Base-by-base conservation (phyloP, 2,113 vertebrate species). In the Sinocyclocheilus rhinocerous region DNA sequence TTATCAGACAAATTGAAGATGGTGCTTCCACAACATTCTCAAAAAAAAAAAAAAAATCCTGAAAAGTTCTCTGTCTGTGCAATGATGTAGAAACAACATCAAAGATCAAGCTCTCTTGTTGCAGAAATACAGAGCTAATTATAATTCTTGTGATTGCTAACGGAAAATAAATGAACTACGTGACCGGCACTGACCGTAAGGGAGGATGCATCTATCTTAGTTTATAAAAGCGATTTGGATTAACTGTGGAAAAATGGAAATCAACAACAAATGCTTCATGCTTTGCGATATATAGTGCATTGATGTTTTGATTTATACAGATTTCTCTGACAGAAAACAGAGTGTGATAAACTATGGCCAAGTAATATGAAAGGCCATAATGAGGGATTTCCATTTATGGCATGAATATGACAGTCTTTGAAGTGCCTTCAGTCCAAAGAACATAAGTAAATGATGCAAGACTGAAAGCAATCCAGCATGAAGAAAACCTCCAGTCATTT, bases 371-470 rank as follows among this genome's bases (percentile, higher is more conserved):
- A 52, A 70, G 65, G 18, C 45, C 81, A 83, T 83, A 83, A 83
- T 83, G 45, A 70, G 65, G 65, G 16, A 69, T 83, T 83, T 55
- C 81, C 81, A 83, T 55, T 83, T 52, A 83, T 70, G 65, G 81
- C 26, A 70, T 33, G 26, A 83, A 55, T 9, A 70, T n/a, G 42
- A 81, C 78, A 45, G 78, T n/a, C 78, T 83, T 70, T 83, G 81
- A 70, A 83, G 80, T 63, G 18, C 63, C 80, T 82, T 50, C 42
- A 82, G 81, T 70, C 63, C 45, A 83, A 81, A 48, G 65, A 45
- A 29, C 39, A 80, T 80, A 42, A 26, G 42, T 24, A 81, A 48
- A n/a, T 81, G 59, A 81, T 45, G 59, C 79, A 76, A 24, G 73
- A 76, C 42, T 50, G 39, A 81, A 65, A 81, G 59, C 79, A 81